These are phyloP conservation scores for Tachina fera DNA, from an alignment of 2,888 invertebrate species.

Conservation along the genomic window DNA sequence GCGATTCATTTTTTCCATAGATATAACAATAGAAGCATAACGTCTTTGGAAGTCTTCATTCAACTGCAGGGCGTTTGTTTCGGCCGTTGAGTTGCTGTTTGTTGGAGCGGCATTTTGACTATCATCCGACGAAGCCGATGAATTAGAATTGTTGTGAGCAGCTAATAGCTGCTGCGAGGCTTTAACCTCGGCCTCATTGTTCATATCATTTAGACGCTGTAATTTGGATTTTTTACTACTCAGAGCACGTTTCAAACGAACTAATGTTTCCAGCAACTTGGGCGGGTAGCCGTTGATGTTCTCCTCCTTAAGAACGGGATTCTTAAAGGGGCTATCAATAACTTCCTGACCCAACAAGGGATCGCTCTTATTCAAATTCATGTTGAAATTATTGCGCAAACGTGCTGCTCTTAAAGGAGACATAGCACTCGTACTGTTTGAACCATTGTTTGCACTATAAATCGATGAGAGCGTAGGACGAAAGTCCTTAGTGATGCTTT, in stretches of 20 bases:
- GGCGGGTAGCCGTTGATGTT: conserved; percentile 92
- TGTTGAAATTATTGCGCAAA: conserved; percentile 74
- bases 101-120: conserved; percentile 58
- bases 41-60: conserved; percentile 94
- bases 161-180: conserved; percentile 80
- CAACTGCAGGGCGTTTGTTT: conserved; percentile 69
- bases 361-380: conserved; percentile 85
- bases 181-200: conserved; percentile 94
- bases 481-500: conserved; percentile 92
- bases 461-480: conserved; percentile 85
- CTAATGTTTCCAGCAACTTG: conserved; percentile 92
- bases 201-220: conserved; percentile 91
- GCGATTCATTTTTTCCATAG: conserved; percentile 94
- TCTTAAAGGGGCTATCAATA: conserved; percentile 83
- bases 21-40: conserved; percentile 94
- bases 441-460: conserved; percentile 83
- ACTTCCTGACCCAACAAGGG: conserved; percentile 86
- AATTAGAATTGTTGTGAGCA: conserved; percentile 73
- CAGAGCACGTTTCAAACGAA: conserved; percentile 93
- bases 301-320: conserved; percentile 80
- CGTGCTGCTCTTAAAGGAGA: conserved; percentile 70
- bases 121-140: conserved; percentile 74
- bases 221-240: conserved; percentile 92
- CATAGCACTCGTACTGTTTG: conserved; percentile 80
- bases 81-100: conserved; percentile 8